These are phyloP conservation scores for Betta splendens DNA, from an alignment of 2,797 vertebrate species.

Conservation along the genomic window DNA sequence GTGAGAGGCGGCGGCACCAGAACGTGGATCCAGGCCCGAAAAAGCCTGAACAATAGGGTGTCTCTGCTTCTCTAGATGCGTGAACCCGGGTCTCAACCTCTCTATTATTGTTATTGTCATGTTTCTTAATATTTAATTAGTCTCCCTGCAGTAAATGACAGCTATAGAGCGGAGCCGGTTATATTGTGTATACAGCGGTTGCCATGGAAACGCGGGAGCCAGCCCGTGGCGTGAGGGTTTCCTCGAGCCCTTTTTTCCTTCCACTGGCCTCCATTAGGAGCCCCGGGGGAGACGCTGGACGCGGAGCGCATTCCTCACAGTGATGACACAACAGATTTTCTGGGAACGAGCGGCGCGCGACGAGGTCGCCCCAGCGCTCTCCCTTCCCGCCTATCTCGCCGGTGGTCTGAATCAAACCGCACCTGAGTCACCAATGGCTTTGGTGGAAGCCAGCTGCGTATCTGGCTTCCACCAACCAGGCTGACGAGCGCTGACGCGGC, in stretches of 20 bases:
- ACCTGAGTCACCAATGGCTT: slow-evolving; percentile 77
- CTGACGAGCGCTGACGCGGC: slow-evolving; percentile 10
- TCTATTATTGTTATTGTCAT: background rate
- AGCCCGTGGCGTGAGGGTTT: slow-evolving; percentile 9
- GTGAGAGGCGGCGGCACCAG: too few species aligned
- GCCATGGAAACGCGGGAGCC: slow-evolving; percentile 19
- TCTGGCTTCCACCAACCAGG: slow-evolving; percentile 68
- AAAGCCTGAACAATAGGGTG: background rate
- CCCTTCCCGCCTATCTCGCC: slow-evolving; percentile 19
- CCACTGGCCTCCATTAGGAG: slow-evolving; percentile 22
- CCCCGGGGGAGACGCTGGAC: slow-evolving; percentile 37
- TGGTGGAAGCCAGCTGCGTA: too few species aligned
- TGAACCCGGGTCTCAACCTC: too few species aligned
- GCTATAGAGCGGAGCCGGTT: slow-evolving; percentile 32
- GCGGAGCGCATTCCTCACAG: slow-evolving; percentile 49
- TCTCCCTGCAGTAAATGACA: too few species aligned
- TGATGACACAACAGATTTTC: slow-evolving; percentile 74
- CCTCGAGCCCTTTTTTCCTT: slow-evolving; percentile 20
- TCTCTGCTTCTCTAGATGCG: background rate
- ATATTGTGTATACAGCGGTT: slow-evolving; percentile 35
- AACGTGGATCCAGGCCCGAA: background rate
- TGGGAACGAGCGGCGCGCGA: slow-evolving; percentile 62
- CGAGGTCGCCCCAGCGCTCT: slow-evolving; percentile 27
- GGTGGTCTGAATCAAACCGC: slow-evolving; percentile 61
- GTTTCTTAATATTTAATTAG: too few species aligned